phyloP scores from a whole-genome alignment of 2,888 invertebrate genomes.

The Lydus trimaculatus region DNA sequence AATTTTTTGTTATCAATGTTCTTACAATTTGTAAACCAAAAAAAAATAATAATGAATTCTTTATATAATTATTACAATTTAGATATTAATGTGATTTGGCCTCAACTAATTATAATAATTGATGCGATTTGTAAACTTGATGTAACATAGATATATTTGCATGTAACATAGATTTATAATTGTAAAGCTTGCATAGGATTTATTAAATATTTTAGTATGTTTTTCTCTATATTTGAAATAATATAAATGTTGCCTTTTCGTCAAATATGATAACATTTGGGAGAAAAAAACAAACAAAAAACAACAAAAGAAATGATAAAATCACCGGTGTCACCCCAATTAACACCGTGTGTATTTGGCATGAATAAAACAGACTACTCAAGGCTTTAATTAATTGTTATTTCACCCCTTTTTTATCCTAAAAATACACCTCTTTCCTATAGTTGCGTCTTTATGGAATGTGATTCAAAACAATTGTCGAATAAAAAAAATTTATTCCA shows the following conservation, averaged over 20 bases:
- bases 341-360: background rate
- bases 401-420: background rate
- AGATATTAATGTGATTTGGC: constrained; percentile 56
- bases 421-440: too few species aligned
- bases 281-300: background rate
- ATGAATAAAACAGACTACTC: constrained; percentile 5
- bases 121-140: constrained; percentile 51
- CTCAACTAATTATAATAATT: constrained; percentile 30
- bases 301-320: background rate
- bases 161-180: constrained; percentile 51
- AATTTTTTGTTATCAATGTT: constrained; percentile 48
- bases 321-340: constrained; percentile 6
- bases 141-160: constrained; percentile 55
- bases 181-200: constrained; percentile 59
- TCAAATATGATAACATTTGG: constrained; percentile 43
- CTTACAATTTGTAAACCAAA: constrained; percentile 34
- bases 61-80: constrained; percentile 31
- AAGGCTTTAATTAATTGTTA: background rate
- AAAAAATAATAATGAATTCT: constrained; percentile 25
- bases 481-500: too few species aligned
- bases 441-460: too few species aligned
- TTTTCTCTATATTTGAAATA: constrained; percentile 44
- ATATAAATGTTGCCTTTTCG: constrained; percentile 59
- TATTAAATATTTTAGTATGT: constrained; percentile 58
- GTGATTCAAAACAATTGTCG: too few species aligned